A percentile compares a stretch with the other conserved stretches of the same genome.
Evolutionary conservation across 2,888 invertebrate genomes (phyloP).

Genomic region (Drosophila neotestacea): DNA sequence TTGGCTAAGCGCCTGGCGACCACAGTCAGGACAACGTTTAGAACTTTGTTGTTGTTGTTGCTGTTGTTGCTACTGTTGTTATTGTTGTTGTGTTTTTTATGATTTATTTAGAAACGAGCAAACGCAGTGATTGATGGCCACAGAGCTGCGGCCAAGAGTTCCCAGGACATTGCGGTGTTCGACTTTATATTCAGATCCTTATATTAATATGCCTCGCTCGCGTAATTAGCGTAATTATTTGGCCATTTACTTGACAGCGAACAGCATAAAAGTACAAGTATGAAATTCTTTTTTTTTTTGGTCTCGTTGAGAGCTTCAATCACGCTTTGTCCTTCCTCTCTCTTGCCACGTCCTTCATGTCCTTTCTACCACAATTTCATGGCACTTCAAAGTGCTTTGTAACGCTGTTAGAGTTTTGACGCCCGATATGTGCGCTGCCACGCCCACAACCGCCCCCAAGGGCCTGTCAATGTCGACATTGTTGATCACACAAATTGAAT

Average conservation of each 20-base stretch:
- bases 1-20: slow-evolving; percentile 51
- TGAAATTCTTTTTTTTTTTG: slow-evolving; percentile 15
- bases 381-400: slow-evolving; percentile 67
- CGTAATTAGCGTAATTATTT: slow-evolving; percentile 74
- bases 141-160: slow-evolving; percentile 33
- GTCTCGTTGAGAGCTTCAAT: slow-evolving; percentile 16
- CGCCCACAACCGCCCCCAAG: slow-evolving; percentile 11
- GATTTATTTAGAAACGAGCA: slow-evolving; percentile 68
- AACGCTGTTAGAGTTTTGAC: slow-evolving; percentile 40
- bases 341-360: neutral
- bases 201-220: slow-evolving; percentile 58
- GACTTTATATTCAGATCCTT: slow-evolving; percentile 17
- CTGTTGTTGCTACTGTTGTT: slow-evolving; percentile 12
- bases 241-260: slow-evolving; percentile 44
- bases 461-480: slow-evolving; percentile 64
- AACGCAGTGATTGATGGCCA: slow-evolving; percentile 68
- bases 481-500: slow-evolving; percentile 80
- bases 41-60: slow-evolving; percentile 25
- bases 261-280: slow-evolving; percentile 25
- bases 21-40: slow-evolving; percentile 62
- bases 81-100: slow-evolving; percentile 51
- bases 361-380: slow-evolving; percentile 23
- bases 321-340: neutral
- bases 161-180: slow-evolving; percentile 12
- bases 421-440: slow-evolving; percentile 18